Conservation (phyloP, 2,888 invertebrate species). For the Troides oblongomaculatus region DNA sequence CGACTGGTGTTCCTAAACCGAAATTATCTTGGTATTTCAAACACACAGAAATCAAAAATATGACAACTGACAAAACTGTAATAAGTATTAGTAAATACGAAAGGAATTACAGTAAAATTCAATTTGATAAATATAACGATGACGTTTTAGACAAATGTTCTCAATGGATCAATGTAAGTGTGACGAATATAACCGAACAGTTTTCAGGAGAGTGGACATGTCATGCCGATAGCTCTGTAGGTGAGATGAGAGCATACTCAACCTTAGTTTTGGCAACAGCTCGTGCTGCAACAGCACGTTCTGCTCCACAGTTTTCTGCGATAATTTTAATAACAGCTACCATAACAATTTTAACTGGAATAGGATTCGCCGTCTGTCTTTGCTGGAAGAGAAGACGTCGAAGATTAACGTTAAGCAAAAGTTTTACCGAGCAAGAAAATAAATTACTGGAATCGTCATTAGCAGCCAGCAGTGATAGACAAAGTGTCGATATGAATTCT, state of each 20-base stretch:
- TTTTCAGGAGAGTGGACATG: slow-evolving; percentile 94
- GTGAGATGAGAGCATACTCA: slow-evolving; percentile 81
- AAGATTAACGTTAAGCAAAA: slow-evolving; percentile 83
- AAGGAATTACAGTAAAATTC: slow-evolving; percentile 36
- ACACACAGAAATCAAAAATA: slow-evolving; percentile 70
- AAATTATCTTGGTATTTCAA: slow-evolving; percentile 89
- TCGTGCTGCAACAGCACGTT: slow-evolving; percentile 88
- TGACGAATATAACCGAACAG: slow-evolving; percentile 88
- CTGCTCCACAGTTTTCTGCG: slow-evolving; percentile 86
- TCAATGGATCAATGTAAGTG: slow-evolving; percentile 89
- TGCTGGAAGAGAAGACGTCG: slow-evolving; percentile 86
- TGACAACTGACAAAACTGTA: slow-evolving; percentile 57
- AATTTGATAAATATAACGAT: slow-evolving; percentile 63
- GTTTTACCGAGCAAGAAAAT: slow-evolving; percentile 93
- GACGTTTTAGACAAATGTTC: slow-evolving; percentile 73
- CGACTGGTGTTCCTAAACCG: slow-evolving; percentile 90
- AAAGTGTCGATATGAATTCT: slow-evolving; percentile 82
- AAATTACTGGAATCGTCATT: slow-evolving; percentile 89
- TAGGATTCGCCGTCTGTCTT: slow-evolving; percentile 77
- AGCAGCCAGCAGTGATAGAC: slow-evolving; percentile 81
- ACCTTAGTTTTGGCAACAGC: slow-evolving; percentile 74
- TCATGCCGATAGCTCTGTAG: slow-evolving; percentile 84
- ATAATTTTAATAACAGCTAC: slow-evolving; percentile 86
- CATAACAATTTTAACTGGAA: slow-evolving; percentile 83
- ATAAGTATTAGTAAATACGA: slow-evolving; percentile 56